These are phyloP conservation scores for Gryllus longicercus DNA, from an alignment of 2,888 invertebrate species.

Conservation along the genomic window DNA sequence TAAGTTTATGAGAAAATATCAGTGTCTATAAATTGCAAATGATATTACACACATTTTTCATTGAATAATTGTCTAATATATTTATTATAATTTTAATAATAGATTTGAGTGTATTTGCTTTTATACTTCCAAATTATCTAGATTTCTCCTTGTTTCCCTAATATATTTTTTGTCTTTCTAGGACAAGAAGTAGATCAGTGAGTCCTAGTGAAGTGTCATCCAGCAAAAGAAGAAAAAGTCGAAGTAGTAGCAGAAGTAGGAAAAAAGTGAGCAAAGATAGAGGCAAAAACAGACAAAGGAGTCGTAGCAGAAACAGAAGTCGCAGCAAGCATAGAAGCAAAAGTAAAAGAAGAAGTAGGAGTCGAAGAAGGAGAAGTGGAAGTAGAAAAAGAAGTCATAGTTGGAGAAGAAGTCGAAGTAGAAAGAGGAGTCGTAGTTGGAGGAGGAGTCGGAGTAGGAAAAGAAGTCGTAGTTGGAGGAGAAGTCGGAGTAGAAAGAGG, in stretches of 20 bases:
- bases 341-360: constrained; percentile 32
- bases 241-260: constrained; percentile 17
- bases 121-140: too few species aligned
- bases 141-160: too few species aligned
- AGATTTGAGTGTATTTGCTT: too few species aligned
- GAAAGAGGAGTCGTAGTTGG: constrained; percentile 26
- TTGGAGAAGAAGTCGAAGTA: constrained; percentile 24
- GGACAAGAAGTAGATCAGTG: background rate
- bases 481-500: constrained; percentile 20
- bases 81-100: too few species aligned
- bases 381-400: constrained; percentile 28
- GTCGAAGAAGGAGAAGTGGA: constrained; percentile 26
- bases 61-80: too few species aligned
- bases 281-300: constrained; percentile 24
- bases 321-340: constrained; percentile 40
- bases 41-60: too few species aligned
- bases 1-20: too few species aligned
- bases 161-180: background rate
- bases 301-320: constrained; percentile 33
- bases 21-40: too few species aligned
- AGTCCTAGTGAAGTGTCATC: background rate
- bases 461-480: constrained; percentile 25
- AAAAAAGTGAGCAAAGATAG: constrained; percentile 21
- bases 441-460: constrained; percentile 24
- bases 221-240: background rate